Evolutionary conservation across 2,888 invertebrate species (phyloP), one percentile per base, ranked within the genome.

Genomic region (Lycophotia porphyrea): DNA sequence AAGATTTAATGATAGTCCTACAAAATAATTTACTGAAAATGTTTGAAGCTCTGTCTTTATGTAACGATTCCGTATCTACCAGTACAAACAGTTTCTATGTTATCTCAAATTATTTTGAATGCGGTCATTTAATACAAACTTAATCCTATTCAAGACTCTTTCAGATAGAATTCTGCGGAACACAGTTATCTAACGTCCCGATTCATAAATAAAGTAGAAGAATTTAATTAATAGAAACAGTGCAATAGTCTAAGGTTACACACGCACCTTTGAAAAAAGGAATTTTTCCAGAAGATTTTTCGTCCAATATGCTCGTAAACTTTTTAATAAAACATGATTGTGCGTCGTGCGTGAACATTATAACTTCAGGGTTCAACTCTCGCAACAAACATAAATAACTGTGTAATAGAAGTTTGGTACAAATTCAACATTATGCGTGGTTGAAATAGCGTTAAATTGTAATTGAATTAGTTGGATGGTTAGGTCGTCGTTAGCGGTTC

Each of bases 141-240:
- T 58, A 74, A 74, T 78, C 9, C 52, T 5, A 71, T 63, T 68
- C 47, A 58, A 49, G 66, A 55, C 39, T 78, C 82, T 82, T 86
- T 88, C 84, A 86, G 78, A 80, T 83, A 74, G 39, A 52, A 83
- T 82, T 82, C 71, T 78, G 71, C 61, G 60, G 78, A 81, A 86
- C 49, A 75, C 55, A 68, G 67, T 61, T 79, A 74, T 71, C 74
- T 76, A 69, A 72, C 44, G 44, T 34, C 86, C 82, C 84, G 82
- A 88, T 89, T 90, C 89, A 89, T 89, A 89, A 88, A 91, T 89
- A 91, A 63, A 80, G 63, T 85, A 91, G 89, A 92, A 92, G 90
- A 91, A 91, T 92, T 92, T 92, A 93, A 93, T 93, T 93, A 93
- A 90, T 91, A 92, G 89, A 90, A 92, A 91, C 89, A 90, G 88